Percentiles rank a stretch among this genome's conserved stretches.
phyloP scores from a whole-genome alignment of 2,888 invertebrate species.

The Schrankia costaestrigalis region DNA sequence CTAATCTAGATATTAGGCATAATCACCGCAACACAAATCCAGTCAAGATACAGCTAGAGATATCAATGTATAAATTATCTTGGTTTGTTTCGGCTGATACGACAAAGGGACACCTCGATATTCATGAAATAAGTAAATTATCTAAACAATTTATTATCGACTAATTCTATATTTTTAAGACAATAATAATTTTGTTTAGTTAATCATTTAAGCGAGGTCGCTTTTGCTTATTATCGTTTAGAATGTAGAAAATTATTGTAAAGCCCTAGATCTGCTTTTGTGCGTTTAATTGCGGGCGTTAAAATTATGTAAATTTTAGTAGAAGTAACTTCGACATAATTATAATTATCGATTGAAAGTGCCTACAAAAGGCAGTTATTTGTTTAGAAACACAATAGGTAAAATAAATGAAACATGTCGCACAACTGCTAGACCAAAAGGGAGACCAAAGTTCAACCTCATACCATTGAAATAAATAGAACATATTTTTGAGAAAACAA shows the following conservation, averaged over 20 bases:
- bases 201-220: constrained; percentile 15
- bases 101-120: constrained; percentile 34
- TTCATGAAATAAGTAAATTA: constrained; percentile 15
- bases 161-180: constrained; percentile 27
- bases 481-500: constrained; percentile 48
- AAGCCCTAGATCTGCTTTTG: constrained; percentile 15
- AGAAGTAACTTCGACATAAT: constrained; percentile 20
- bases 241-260: constrained; percentile 5
- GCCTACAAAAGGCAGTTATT: constrained; percentile 27
- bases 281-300: constrained; percentile 11
- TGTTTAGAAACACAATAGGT: constrained; percentile 25
- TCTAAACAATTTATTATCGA: constrained; percentile 7
- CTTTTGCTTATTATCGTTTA: constrained; percentile 15
- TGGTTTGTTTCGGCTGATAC: constrained; percentile 12
- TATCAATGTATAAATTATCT: no score
- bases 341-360: constrained; percentile 27
- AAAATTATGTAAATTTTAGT: constrained; percentile 13
- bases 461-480: constrained; percentile 33
- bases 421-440: constrained; percentile 62
- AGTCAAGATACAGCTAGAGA: no score
- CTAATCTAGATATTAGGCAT: constrained; percentile 10
- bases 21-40: neutral
- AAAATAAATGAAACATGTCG: constrained; percentile 33
- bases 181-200: constrained; percentile 24
- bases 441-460: constrained; percentile 55